Evolutionary conservation across 2,113 vertebrate genomes (phyloP).

Genomic region (Xerus inauris): DNA sequence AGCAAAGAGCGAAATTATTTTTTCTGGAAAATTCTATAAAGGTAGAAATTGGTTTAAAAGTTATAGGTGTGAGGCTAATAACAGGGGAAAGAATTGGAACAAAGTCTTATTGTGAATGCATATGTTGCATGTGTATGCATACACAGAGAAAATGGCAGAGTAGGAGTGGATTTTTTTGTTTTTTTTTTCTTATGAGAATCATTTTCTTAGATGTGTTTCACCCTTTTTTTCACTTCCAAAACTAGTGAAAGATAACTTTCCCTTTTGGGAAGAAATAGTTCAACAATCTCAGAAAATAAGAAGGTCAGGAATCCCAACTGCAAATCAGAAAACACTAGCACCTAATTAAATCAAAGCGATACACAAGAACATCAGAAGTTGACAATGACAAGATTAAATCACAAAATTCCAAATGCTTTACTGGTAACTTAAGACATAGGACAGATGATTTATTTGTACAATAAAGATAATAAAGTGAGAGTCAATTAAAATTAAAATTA

Average conservation of each 20-base stretch:
- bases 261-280: not conserved
- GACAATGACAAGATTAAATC: not conserved
- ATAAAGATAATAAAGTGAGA: not conserved
- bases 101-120: not conserved
- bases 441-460: not conserved
- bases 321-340: not conserved
- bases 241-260: not conserved
- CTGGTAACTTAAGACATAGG: not conserved
- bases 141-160: not conserved
- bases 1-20: not conserved
- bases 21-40: not conserved
- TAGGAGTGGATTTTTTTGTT: not conserved
- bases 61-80: not conserved
- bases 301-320: not conserved
- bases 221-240: not conserved
- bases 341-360: not conserved
- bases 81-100: not conserved
- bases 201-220: not conserved
- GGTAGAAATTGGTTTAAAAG: not conserved
- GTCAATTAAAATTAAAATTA: not conserved
- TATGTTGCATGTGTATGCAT: not conserved
- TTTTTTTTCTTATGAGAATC: not conserved
- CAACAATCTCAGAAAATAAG: not conserved
- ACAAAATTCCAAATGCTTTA: not conserved
- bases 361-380: not conserved